phyloP scores from a whole-genome alignment of 35 echinoderm and acorn worm genomes.

The Acanthaster planci region DNA sequence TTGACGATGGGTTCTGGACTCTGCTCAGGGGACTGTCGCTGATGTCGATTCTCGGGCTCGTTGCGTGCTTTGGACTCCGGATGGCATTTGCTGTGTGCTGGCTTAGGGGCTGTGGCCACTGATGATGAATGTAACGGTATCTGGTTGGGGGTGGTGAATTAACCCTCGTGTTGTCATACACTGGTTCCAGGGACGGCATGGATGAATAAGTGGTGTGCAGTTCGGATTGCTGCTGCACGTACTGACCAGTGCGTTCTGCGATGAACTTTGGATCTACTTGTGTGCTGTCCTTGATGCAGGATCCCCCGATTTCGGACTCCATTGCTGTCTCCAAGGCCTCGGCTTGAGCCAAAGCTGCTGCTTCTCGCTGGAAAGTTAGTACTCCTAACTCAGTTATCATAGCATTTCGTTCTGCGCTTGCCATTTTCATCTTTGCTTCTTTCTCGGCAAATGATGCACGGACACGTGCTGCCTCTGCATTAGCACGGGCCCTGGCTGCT shows the following conservation, averaged over 20 bases:
- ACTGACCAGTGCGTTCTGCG: background rate
- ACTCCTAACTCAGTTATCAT: background rate
- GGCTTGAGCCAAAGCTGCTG: background rate
- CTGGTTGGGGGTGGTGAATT: background rate
- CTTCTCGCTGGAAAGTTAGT: background rate
- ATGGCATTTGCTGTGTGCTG: background rate
- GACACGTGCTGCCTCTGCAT: background rate
- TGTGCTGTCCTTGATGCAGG: background rate
- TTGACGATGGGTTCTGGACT: background rate
- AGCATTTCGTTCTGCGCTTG: background rate
- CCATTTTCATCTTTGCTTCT: background rate
- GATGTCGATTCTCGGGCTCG: background rate
- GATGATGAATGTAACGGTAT: background rate
- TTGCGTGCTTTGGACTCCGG: background rate
- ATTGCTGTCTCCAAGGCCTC: background rate
- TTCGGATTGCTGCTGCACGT: background rate
- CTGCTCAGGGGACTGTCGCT: too few relatives aligned
- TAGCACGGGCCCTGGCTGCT: too few relatives aligned
- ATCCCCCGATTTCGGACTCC: too few relatives aligned
- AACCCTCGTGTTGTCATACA: background rate
- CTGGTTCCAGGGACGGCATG: background rate
- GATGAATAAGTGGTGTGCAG: background rate
- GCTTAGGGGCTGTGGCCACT: background rate
- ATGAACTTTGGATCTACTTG: background rate
- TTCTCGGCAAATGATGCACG: background rate